Conservation (phyloP, 2,113 vertebrate genomes). For the Herpailurus yagouaroundi region DNA sequence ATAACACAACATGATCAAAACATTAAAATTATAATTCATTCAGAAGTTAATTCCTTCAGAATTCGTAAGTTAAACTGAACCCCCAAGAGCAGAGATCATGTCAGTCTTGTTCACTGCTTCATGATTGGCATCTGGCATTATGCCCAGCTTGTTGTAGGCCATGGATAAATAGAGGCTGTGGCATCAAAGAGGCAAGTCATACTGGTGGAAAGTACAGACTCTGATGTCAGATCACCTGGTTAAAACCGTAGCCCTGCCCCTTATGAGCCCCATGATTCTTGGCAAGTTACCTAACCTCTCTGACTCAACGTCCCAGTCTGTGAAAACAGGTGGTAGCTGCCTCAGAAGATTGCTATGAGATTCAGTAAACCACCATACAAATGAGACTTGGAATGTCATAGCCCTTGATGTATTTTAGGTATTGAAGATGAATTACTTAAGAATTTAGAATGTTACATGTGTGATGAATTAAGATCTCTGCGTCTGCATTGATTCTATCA, state of each 20-base stretch:
- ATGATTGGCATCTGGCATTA: neutral
- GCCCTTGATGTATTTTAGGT: neutral
- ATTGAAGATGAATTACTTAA: conserved; percentile 24
- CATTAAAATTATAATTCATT: neutral
- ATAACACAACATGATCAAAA: neutral
- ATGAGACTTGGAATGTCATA: neutral
- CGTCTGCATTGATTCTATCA: neutral
- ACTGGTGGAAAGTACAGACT: neutral
- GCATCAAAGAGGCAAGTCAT: neutral
- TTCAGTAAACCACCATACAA: neutral
- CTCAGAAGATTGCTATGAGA: neutral
- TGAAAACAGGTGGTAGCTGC: neutral
- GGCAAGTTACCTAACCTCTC: neutral
- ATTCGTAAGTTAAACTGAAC: neutral
- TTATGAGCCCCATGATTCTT: neutral
- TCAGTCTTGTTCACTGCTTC: neutral
- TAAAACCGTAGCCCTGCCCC: neutral
- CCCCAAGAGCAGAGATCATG: neutral
- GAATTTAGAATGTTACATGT: neutral
- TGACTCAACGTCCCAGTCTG: neutral
- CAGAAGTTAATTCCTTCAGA: neutral
- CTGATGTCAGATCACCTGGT: neutral
- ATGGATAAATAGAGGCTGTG: neutral
- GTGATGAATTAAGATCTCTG: neutral
- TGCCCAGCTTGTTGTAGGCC: rapidly evolving